Evolutionary conservation across 92 coral and sea anemone genomes (phyloP).

Genomic region (Hydrozoanthus gracilis): DNA sequence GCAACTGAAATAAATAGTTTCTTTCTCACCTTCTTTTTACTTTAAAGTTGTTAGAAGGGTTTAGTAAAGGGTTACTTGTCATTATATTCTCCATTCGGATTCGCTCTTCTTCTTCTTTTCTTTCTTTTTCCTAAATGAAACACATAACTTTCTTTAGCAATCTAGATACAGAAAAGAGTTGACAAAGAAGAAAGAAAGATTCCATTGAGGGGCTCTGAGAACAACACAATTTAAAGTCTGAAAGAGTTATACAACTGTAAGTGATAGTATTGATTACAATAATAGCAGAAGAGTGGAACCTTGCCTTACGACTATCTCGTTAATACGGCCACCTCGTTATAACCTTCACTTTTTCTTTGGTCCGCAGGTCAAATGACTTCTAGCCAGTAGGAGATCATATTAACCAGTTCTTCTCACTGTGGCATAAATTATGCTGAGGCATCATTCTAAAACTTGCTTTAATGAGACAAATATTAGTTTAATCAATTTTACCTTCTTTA

Average conservation of each 20-base stretch:
- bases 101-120: constrained; percentile 94
- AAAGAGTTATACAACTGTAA: too few relatives aligned
- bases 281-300: too few relatives aligned
- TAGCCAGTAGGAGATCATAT: too few relatives aligned
- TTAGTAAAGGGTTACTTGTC: constrained; percentile 95
- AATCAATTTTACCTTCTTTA: constrained; percentile 72
- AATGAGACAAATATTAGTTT: background rate
- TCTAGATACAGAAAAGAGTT: background rate
- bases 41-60: constrained; percentile 84
- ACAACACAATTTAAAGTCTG: too few relatives aligned
- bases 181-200: too few relatives aligned
- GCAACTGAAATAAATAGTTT: background rate
- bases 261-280: too few relatives aligned
- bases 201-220: too few relatives aligned
- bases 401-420: background rate
- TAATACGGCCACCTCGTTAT: too few relatives aligned
- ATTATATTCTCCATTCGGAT: constrained; percentile 96
- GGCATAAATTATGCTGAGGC: background rate
- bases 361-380: too few relatives aligned
- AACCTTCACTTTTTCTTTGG: too few relatives aligned
- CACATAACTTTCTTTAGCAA: background rate
- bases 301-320: too few relatives aligned
- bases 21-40: constrained; percentile 88
- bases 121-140: constrained; percentile 86
- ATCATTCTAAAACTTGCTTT: background rate